Evolutionary conservation across 1,140 invertebrate genomes (phyloP).

Genomic region (Copidosoma floridanum): DNA sequence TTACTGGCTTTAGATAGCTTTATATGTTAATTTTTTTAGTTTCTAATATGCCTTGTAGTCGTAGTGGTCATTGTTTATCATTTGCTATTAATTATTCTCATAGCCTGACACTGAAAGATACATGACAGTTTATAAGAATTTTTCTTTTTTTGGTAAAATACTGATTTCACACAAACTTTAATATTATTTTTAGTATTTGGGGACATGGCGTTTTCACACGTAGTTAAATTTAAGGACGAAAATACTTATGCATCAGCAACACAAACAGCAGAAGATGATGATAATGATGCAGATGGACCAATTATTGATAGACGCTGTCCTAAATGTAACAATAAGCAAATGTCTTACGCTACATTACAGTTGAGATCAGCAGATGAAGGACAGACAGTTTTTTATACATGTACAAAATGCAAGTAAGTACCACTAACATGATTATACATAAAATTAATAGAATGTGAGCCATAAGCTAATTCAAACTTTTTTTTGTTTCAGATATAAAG

Average conservation of each 20-base stretch:
- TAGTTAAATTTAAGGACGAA: constrained; percentile 67
- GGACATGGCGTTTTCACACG: constrained; percentile 65
- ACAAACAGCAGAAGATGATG: constrained; percentile 46
- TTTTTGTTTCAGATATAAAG: constrained; percentile 64
- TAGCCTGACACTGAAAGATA: no score
- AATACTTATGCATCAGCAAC: constrained; percentile 51
- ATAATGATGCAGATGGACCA: constrained; percentile 69
- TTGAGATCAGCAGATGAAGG: constrained; percentile 97
- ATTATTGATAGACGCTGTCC: constrained; percentile 84
- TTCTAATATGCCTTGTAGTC: no score
- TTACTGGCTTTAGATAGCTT: no score
- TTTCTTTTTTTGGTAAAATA: no score
- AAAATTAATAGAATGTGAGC: background rate
- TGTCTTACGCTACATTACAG: constrained; percentile 94
- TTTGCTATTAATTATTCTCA: no score
- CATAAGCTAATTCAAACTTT: background rate
- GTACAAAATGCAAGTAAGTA: constrained; percentile 87
- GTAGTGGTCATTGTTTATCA: no score
- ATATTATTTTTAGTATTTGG: constrained; percentile 63
- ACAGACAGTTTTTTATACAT: constrained; percentile 97
- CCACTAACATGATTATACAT: constrained; percentile 25
- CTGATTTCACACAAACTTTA: constrained; percentile 14
- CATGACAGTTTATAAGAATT: no score
- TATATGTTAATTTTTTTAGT: no score
- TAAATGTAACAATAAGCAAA: constrained; percentile 85